A percentile compares a stretch with the other conserved stretches of the same genome.
Evolutionary conservation across 2,888 invertebrate genomes (phyloP).

Genomic region (Coelopa pilipes): DNA sequence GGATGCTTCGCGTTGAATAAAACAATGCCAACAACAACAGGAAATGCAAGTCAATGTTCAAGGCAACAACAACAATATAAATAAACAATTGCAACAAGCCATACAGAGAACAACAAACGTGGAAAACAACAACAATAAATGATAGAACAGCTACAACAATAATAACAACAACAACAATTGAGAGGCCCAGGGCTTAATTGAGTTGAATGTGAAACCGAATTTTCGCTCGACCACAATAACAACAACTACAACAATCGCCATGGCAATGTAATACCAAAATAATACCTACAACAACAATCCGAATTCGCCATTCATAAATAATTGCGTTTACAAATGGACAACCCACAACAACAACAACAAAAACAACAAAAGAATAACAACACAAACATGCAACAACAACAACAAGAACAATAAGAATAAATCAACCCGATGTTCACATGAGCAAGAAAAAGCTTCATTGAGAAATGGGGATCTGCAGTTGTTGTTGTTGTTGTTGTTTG

Average conservation of each 20-base stretch:
- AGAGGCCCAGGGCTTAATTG: constrained; percentile 17
- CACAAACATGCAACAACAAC: too few species aligned
- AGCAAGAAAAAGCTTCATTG: constrained; percentile 12
- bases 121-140: too few species aligned
- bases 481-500: neutral
- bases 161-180: constrained; percentile 26
- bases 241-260: neutral
- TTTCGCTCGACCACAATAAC: constrained; percentile 14
- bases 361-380: too few species aligned
- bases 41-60: too few species aligned
- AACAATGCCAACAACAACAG: neutral
- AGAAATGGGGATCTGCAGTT: neutral
- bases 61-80: too few species aligned
- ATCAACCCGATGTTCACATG: too few species aligned
- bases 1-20: constrained; percentile 1
- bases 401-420: too few species aligned
- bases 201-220: constrained; percentile 22
- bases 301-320: constrained; percentile 19
- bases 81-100: too few species aligned
- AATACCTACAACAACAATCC: constrained; percentile 6
- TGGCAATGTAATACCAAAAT: neutral
- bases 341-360: neutral
- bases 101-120: too few species aligned
- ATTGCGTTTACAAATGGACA: constrained; percentile 17
- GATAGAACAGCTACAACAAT: neutral